Conservation (phyloP, 2,113 vertebrate species). For the human region DNA sequence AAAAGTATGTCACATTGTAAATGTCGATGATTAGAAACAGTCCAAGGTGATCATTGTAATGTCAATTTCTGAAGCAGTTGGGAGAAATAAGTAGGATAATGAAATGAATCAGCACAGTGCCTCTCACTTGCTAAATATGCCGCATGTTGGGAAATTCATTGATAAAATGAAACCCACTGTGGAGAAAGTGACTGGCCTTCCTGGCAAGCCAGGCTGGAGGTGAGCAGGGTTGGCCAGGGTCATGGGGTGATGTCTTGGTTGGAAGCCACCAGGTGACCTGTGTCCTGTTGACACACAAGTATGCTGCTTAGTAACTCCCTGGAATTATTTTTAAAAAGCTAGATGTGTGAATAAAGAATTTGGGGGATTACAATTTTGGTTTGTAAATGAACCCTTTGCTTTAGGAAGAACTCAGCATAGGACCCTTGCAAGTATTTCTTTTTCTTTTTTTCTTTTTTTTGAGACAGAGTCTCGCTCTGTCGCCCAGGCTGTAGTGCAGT, state of each 20-base stretch:
- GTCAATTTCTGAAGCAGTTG: background rate
- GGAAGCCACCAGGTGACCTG: background rate
- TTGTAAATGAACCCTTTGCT: background rate
- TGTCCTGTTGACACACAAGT: background rate
- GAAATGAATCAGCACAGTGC: background rate
- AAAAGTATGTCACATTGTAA: background rate
- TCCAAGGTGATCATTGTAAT: background rate
- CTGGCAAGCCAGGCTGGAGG: background rate
- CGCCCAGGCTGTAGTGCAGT: too few species aligned
- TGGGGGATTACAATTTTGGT: background rate
- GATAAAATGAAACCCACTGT: background rate
- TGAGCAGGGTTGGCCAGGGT: background rate
- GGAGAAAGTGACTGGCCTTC: background rate
- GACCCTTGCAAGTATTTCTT: too few species aligned
- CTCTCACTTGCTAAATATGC: background rate
- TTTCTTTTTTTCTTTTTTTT: too few species aligned
- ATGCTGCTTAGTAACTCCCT: background rate
- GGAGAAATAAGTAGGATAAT: background rate
- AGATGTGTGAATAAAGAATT: background rate
- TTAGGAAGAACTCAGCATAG: background rate
- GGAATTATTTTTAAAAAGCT: background rate
- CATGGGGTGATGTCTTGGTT: background rate
- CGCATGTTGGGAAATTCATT: background rate
- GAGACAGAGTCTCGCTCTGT: too few species aligned
- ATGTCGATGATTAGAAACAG: background rate